Conservation (phyloP, 2,888 invertebrate species). For the Caenorhabditis afra region DNA sequence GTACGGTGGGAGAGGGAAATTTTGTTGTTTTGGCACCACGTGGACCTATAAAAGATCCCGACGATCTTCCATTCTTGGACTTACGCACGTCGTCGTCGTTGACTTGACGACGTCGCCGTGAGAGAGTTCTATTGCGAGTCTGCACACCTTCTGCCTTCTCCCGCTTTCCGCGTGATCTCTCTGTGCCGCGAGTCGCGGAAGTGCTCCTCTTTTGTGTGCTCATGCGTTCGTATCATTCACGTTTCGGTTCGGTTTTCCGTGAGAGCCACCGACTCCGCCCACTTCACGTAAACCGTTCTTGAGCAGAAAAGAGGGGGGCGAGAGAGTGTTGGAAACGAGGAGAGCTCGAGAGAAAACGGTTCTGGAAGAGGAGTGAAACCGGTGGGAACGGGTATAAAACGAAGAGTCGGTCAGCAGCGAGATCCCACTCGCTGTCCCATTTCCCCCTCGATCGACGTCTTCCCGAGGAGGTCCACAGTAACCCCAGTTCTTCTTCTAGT, state of each 20-base stretch:
- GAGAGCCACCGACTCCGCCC: constrained; percentile 18
- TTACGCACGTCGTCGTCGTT: constrained; percentile 5
- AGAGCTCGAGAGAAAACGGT: constrained; percentile 17
- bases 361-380: constrained; percentile 19
- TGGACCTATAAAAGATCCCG: neutral
- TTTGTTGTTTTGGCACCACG: constrained; percentile 10
- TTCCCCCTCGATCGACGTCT: neutral
- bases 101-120: constrained; percentile 5
- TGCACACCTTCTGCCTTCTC: constrained; percentile 36
- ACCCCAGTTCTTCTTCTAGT: neutral
- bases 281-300: constrained; percentile 26
- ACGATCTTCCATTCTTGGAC: constrained; percentile 13
- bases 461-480: neutral
- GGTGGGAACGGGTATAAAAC: constrained; percentile 46
- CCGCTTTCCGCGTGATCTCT: constrained; percentile 28
- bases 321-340: constrained; percentile 6
- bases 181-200: constrained; percentile 19
- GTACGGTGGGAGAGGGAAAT: neutral
- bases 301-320: neutral
- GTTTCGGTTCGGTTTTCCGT: constrained; percentile 48
- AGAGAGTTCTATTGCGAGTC: constrained; percentile 3
- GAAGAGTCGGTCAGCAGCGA: neutral
- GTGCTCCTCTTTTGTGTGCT: constrained; percentile 10
- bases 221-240: constrained; percentile 40
- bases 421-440: neutral